These are phyloP conservation scores for Pipistrellus pipistrellus DNA, from an alignment of 2,797 vertebrate species.

Conservation along the genomic window DNA sequence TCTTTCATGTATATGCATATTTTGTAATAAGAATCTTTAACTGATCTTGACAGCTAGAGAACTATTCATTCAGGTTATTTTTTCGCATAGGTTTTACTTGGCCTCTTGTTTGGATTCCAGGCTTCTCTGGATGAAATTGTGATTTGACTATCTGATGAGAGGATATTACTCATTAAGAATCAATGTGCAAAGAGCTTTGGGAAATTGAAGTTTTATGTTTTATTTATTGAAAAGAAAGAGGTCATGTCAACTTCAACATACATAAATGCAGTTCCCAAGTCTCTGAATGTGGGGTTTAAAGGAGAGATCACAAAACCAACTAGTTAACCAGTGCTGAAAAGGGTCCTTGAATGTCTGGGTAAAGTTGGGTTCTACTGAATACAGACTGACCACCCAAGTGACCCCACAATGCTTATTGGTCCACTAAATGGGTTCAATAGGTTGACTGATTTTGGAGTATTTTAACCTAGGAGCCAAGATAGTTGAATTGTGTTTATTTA, in stretches of 20 bases:
- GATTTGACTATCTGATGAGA: slow-evolving; percentile 72
- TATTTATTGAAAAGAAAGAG: slow-evolving; percentile 79
- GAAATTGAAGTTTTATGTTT: slow-evolving; percentile 81
- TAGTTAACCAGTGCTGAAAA: background rate
- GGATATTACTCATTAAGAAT: slow-evolving; percentile 79
- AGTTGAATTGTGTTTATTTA: slow-evolving; percentile 5
- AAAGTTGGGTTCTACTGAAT: background rate
- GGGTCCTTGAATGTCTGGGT: background rate
- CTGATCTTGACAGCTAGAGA: slow-evolving; percentile 54
- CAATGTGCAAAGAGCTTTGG: slow-evolving; percentile 74
- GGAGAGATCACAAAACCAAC: slow-evolving; percentile 55
- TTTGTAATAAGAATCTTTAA: slow-evolving; percentile 71
- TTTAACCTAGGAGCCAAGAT: background rate
- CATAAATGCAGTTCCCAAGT: slow-evolving; percentile 63
- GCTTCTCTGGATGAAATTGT: slow-evolving; percentile 71
- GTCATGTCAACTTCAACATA: slow-evolving; percentile 62
- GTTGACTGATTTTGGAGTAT: slow-evolving; percentile 9
- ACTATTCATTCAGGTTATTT: slow-evolving; percentile 55
- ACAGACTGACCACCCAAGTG: background rate
- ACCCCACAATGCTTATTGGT: background rate
- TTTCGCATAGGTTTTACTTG: slow-evolving; percentile 59
- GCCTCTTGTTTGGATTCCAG: slow-evolving; percentile 62
- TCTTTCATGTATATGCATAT: slow-evolving; percentile 15
- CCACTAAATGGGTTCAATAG: background rate
- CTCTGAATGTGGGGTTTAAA: slow-evolving; percentile 25